Evolutionary conservation across 2,797 vertebrate genomes (phyloP), one percentile per base, ranked within the genome.

Genomic region (Sparus aurata): DNA sequence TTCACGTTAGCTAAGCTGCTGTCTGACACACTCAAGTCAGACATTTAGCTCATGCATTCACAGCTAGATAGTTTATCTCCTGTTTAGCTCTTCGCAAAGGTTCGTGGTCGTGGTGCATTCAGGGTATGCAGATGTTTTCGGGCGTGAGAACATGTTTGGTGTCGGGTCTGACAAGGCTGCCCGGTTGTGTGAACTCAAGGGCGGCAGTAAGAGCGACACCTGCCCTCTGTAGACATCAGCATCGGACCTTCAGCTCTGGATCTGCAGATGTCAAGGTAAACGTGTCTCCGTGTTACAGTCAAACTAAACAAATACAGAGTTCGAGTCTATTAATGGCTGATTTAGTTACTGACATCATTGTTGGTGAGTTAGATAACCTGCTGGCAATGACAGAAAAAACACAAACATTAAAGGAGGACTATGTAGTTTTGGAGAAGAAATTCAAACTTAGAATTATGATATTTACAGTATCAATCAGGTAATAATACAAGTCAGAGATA

Each of bases 181-280:
- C 60, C 27, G 5, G 12, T 11, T 25, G 45, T 55, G 7, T 69
- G 3, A 71, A 27, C 12, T 10, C 76, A 57, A 57, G 34, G 13
- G 4, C 53, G 10, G 52, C 62, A 1, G 5, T n/a, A 1, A n/a
- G 38, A 25, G 59, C 18, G 17, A 49, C 67, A 2, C 72, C 75
- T 23, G 59, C 41, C 9, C 13, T 63, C 45, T 78, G 85, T 65
- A 74, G 47, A 69, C 79, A 78, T 3, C 85, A 68, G 5, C 82
- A 43, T 16, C 64, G 66, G 54, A 75, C 57, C 13, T 43, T 41
- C 30, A 74, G 74, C 72, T 72, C 79, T 0, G 61, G 71, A n/a
- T 34, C 80, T 38, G 68, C 78, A 13, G 59, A 41, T n/a, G 83
- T 93, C 18, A 87, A 75, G 87, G 90, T 91, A 61, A 83, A 78